Base-by-base conservation (phyloP, 2,113 vertebrate genomes). In the Chloroceryle aenea region DNA sequence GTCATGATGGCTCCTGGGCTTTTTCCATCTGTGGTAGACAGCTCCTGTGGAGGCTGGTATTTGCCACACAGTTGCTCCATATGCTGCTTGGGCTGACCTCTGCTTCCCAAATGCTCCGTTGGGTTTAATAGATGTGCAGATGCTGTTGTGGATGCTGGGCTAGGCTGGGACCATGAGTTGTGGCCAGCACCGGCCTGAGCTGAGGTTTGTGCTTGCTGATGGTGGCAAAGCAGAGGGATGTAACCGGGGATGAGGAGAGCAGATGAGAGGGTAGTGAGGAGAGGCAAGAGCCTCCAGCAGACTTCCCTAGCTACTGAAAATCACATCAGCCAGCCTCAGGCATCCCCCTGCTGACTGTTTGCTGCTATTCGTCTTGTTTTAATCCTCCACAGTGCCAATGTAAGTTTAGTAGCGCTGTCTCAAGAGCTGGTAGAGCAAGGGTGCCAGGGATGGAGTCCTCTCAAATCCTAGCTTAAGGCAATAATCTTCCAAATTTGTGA, bases 31-130 rank as follows among this genome's bases (percentile, higher is more conserved):
- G 94, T 0, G 1, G 75, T 86, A 96, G 95, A 77, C 94, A 69
- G 83, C 88, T 87, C 91, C 85, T 5, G 8, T 61, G 76, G 92
- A 92, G 81, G 58, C 76, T 5, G 5, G 68, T 38, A 7, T 43
- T 91, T 20, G 0, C 73, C 61, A 45, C 1, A 3, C 19, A 2
- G 30, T 79, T 62, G 78, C 87, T 93, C 95, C 92, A 88, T 96
- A 76, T 97, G 96, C 84, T 96, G 89, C 88, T 77, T 27, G 48
- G 68, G 58, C 77, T 93, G 90, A 76, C 93, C 93, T 86, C 75
- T 1, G 0, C 87, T 78, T 88, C 81, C 36, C 71, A 45, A 25
- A 20, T 0, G 40, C 87, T 84, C 78, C 0, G 0, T 26, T 87
- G 68, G 87, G 68, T 86, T 79, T 93, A 76, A 73, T 27, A 82